Conservation (phyloP, 2,888 invertebrate genomes). For the Lordiphosa fenestrarum region DNA sequence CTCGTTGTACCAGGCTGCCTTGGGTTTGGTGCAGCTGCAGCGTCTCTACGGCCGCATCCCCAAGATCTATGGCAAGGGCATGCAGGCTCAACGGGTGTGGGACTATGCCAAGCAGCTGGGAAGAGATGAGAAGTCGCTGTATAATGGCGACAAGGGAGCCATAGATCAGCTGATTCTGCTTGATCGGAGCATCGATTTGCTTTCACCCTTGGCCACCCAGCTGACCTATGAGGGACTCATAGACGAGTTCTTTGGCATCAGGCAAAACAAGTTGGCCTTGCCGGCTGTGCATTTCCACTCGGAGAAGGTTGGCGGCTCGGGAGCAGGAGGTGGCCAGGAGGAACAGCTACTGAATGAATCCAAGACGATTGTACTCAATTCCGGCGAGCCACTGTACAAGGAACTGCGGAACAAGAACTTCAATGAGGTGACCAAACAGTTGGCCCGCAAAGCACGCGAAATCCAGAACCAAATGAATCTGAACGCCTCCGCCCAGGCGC, state of each 20-base stretch:
- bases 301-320: conserved; percentile 12
- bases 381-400: conserved; percentile 92
- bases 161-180: conserved; percentile 95
- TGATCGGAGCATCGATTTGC: conserved; percentile 94
- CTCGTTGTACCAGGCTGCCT: conserved; percentile 91
- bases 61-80: conserved; percentile 93
- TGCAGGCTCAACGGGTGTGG: conserved; percentile 93
- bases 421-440: conserved; percentile 91
- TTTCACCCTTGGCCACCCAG: conserved; percentile 95
- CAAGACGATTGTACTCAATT: conserved; percentile 90
- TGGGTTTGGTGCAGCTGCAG: conserved; percentile 92
- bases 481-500: conserved; percentile 91
- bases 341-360: conserved; percentile 71
- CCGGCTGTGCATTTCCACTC: conserved; percentile 91
- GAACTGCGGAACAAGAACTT: conserved; percentile 97
- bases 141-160: conserved; percentile 82
- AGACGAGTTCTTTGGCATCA: conserved; percentile 96
- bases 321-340: background rate
- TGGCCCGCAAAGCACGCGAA: conserved; percentile 92
- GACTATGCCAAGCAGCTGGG: conserved; percentile 91
- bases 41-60: conserved; percentile 94
- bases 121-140: conserved; percentile 82
- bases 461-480: conserved; percentile 93
- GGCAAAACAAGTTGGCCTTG: conserved; percentile 89
- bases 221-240: conserved; percentile 98